Evolutionary conservation across 2,113 vertebrate genomes (phyloP).

Genomic region (Phycodurus eques): DNA sequence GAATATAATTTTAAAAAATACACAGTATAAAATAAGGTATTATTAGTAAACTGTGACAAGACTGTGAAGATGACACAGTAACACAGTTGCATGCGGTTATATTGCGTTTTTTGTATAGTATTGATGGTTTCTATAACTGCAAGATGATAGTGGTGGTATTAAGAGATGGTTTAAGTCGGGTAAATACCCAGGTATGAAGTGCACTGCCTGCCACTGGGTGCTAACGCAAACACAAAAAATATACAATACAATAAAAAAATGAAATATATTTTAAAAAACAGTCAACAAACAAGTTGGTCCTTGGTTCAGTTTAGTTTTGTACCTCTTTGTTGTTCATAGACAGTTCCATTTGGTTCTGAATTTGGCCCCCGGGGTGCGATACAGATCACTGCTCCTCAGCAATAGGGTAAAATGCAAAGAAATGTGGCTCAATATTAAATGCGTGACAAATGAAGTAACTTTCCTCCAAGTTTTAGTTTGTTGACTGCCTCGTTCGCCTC

Average conservation of each 20-base stretch:
- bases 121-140: background rate
- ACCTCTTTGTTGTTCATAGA: background rate
- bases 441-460: background rate
- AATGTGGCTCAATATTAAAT: background rate
- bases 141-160: background rate
- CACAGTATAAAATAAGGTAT: too few species aligned
- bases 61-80: too few species aligned
- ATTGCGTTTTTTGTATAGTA: background rate
- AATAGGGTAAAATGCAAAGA: background rate
- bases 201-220: background rate
- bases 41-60: too few species aligned
- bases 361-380: background rate
- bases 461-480: background rate
- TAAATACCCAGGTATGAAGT: background rate
- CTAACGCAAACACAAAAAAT: too few species aligned
- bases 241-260: too few species aligned
- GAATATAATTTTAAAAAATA: too few species aligned
- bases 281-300: too few species aligned
- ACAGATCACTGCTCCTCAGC: background rate
- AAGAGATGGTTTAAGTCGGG: background rate
- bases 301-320: too few species aligned
- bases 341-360: background rate
- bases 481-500: background rate
- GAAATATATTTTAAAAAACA: too few species aligned
- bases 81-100: background rate